These are phyloP conservation scores for Lepus townsendii DNA, from an alignment of 2,797 vertebrate genomes.

Conservation along the genomic window DNA sequence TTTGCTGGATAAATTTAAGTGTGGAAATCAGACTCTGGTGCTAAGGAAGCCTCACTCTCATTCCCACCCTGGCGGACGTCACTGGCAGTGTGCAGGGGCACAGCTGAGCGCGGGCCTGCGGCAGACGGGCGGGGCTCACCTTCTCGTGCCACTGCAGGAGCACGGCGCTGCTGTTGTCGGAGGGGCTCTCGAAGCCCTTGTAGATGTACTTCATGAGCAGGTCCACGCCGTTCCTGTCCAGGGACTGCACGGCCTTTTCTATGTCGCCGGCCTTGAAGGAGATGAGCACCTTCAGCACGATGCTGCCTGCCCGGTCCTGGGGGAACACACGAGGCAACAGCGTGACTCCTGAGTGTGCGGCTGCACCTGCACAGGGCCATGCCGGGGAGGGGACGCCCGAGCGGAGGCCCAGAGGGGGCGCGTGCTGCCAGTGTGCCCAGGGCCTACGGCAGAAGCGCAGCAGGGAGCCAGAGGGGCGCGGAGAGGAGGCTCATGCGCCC, in stretches of 20 bases:
- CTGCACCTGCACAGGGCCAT: too few species aligned
- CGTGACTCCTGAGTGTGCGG: too few species aligned
- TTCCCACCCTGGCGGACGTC: too few species aligned
- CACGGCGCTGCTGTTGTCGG: conserved; percentile 98
- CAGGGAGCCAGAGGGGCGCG: too few species aligned
- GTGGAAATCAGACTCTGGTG: not conserved
- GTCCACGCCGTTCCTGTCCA: conserved; percentile 97
- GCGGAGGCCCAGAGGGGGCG: too few species aligned
- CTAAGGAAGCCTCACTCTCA: not conserved
- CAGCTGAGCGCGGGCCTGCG: too few species aligned
- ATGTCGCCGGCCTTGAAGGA: conserved; percentile 98
- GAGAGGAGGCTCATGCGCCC: too few species aligned
- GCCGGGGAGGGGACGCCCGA: not conserved
- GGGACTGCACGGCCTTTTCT: conserved; percentile 97
- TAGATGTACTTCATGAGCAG: conserved; percentile 99
- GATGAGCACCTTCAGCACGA: conserved; percentile 98
- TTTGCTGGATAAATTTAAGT: not conserved
- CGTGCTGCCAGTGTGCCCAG: too few species aligned
- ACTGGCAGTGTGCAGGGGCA: too few species aligned
- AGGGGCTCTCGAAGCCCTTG: conserved; percentile 98
- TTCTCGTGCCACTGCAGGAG: conserved; percentile 99
- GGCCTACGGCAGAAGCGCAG: too few species aligned
- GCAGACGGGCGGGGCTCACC: conserved; percentile 86
- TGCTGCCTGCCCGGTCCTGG: conserved; percentile 96
- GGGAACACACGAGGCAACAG: not conserved